Conservation (phyloP, 2,888 invertebrate species). For the Agrochola litura region DNA sequence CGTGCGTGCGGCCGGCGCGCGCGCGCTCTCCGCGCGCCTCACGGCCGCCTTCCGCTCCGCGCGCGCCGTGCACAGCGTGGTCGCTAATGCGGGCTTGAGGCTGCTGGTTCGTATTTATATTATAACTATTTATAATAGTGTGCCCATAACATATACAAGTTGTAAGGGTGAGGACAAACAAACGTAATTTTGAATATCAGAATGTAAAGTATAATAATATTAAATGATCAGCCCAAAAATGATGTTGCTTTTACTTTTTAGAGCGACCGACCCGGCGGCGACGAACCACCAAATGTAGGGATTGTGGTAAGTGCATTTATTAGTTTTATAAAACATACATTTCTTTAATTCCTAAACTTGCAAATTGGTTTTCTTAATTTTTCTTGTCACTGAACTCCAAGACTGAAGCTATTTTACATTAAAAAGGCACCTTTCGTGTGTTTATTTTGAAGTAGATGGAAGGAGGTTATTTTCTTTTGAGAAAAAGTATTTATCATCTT, state of each 20-base stretch:
- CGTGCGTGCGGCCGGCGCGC: slow-evolving; percentile 93
- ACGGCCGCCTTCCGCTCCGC: slow-evolving; percentile 92
- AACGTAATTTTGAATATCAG: not conserved
- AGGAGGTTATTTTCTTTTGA: not conserved
- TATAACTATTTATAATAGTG: not conserved
- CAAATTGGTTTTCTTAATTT: not conserved
- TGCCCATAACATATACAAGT: not conserved
- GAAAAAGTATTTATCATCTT: not conserved
- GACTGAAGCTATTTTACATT: not conserved
- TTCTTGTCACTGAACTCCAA: not conserved
- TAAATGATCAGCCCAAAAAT: not conserved
- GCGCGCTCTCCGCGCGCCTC: slow-evolving; percentile 93
- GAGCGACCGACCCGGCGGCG: slow-evolving; percentile 95
- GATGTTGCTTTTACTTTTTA: slow-evolving; percentile 76
- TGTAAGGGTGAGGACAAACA: not conserved
- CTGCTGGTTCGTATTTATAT: slow-evolving; percentile 91
- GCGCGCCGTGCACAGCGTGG: slow-evolving; percentile 80
- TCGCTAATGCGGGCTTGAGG: slow-evolving; percentile 92
- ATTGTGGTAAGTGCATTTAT: slow-evolving; percentile 79
- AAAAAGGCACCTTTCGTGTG: not conserved
- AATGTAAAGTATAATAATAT: too few species aligned
- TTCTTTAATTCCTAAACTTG: not conserved
- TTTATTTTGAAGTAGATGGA: not conserved
- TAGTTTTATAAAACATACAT: not conserved
- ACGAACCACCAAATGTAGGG: slow-evolving; percentile 88